These are phyloP conservation scores for Daphoenositta chrysoptera DNA, from an alignment of 2,113 vertebrate species.

Conservation along the genomic window DNA sequence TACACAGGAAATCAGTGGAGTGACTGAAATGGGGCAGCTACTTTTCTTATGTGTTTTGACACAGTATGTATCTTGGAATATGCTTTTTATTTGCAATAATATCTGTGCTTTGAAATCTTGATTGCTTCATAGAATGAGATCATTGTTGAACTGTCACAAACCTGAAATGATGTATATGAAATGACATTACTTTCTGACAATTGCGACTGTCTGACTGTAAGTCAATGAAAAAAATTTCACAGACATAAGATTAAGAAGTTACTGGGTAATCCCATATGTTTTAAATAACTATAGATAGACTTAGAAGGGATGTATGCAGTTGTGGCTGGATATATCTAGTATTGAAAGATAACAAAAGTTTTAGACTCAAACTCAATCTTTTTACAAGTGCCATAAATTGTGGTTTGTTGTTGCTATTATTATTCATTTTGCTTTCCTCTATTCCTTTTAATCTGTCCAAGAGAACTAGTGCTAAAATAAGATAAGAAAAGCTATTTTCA, in stretches of 20 bases:
- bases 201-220: not conserved
- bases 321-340: not conserved
- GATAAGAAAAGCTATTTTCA: constrained; percentile 4
- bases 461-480: not conserved
- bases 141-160: not conserved
- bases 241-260: not conserved
- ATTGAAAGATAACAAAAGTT: not conserved
- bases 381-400: not conserved
- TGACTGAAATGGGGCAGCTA: not conserved
- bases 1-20: not conserved
- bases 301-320: not conserved
- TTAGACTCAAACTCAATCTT: not conserved
- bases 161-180: not conserved
- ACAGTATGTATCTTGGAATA: not conserved
- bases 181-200: not conserved
- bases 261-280: not conserved
- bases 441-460: not conserved
- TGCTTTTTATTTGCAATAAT: not conserved
- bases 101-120: not conserved
- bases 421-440: not conserved
- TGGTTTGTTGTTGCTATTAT: not conserved
- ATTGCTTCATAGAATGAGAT: not conserved
- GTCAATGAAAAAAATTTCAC: not conserved
- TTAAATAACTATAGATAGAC: not conserved
- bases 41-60: not conserved